Percentiles rank a stretch among this genome's conserved stretches.
These are phyloP conservation scores for Copidosoma aretas DNA, from an alignment of 2,888 invertebrate species.

Conservation along the genomic window DNA sequence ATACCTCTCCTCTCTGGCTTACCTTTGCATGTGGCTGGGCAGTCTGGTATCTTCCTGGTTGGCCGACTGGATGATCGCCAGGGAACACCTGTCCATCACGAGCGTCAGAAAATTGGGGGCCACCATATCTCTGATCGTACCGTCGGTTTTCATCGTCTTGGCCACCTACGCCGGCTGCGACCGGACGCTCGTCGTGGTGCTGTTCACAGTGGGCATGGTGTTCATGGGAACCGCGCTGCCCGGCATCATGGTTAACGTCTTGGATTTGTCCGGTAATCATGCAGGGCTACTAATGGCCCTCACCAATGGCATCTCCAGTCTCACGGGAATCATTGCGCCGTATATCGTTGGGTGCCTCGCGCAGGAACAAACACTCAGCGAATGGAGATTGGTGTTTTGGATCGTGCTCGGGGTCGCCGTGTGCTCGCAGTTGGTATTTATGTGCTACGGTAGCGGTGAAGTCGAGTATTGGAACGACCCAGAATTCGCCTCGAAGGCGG, in stretches of 20 bases:
- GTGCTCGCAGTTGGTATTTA: constrained; percentile 73
- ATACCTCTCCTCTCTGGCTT: constrained; percentile 62
- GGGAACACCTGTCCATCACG: constrained; percentile 57
- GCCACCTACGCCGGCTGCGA: constrained; percentile 65
- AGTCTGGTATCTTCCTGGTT: constrained; percentile 59
- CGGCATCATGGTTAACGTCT: constrained; percentile 63
- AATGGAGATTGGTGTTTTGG: constrained; percentile 85
- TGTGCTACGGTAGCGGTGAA: constrained; percentile 76
- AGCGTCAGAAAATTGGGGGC: constrained; percentile 63
- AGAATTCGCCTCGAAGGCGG: constrained; percentile 54
- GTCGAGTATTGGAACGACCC: constrained; percentile 79
- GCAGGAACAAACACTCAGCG: constrained; percentile 54
- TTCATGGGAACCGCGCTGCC: constrained; percentile 65
- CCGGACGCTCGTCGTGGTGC: constrained; percentile 54
- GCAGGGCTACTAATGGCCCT: constrained; percentile 64
- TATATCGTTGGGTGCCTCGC: constrained; percentile 73
- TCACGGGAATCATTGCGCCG: constrained; percentile 75
- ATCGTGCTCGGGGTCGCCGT: constrained; percentile 75
- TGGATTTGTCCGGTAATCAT: constrained; percentile 64
- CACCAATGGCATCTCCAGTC: constrained; percentile 72
- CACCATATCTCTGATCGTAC: constrained; percentile 63
- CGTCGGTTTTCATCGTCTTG: constrained; percentile 62
- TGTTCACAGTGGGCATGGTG: constrained; percentile 57
- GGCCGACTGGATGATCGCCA: constrained; percentile 61
- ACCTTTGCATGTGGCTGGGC: constrained; percentile 62